Base-by-base conservation (phyloP, 2,113 vertebrate genomes). In the Tenebrosternarchus preto region DNA sequence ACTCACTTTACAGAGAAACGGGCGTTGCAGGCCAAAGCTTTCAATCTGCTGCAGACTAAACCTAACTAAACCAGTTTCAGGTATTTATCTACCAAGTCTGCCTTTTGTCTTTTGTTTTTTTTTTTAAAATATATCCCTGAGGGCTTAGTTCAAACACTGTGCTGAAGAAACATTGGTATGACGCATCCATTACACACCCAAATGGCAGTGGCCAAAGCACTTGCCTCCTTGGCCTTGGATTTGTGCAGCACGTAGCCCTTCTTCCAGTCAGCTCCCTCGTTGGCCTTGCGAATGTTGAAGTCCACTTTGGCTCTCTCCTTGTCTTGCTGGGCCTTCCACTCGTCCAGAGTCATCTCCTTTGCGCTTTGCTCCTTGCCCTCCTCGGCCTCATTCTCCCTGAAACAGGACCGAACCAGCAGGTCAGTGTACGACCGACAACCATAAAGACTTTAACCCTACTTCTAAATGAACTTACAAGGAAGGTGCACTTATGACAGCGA, bases 281-380 rank as follows among this genome's bases (percentile, higher is more conserved):
- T 99, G 88, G 97, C 94, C 91, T 99, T 98, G 16, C 97, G 96
- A 88, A 99, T 98, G 93, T 99, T 99, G 94, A 99, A 98, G 66
- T 98, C 96, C 29, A 97, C 96, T 90, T 99, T 99, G 66, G 97
- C 91, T 15, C 96, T 93, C 8, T 98, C 98, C 90, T 99, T 99
- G 87, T 96, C 96, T 83, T 99, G 98, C 94, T 97, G 94, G 76
- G 98, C 98, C 89, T 99, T 99, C 97, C 97, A 99, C 85, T 99
- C 98, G 46, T 99, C 98, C 92, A 99, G 92, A 85, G 96, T 99
- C 98, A 99, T 99, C 83, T 99, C 96, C 92, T 99, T 99, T 36
- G 98, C 93, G 22, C 95, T 96, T 92, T 99, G 97, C 33, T 98
- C 97, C 92, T 99, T 99, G 2, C 95, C 95, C 85, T 99, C 98